Percentiles rank a stretch among this genome's conserved stretches.
These are phyloP conservation scores for Gnathochromis pfefferi DNA, from an alignment of 2,113 vertebrate genomes.

Conservation along the genomic window DNA sequence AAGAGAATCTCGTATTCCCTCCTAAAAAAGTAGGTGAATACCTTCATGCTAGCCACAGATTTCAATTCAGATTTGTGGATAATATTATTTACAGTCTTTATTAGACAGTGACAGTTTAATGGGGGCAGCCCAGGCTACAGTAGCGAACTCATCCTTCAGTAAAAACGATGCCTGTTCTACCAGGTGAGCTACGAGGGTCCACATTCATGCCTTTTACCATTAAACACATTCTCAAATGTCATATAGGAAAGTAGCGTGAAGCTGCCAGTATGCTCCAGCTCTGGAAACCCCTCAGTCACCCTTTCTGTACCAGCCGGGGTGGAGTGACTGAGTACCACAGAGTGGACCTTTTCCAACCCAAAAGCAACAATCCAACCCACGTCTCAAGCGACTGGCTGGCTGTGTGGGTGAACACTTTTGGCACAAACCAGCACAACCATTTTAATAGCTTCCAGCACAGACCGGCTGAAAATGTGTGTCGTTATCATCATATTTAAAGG, in stretches of 20 bases:
- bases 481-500: not conserved
- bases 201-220: not conserved
- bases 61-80: not conserved
- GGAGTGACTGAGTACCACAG: not conserved
- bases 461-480: not conserved
- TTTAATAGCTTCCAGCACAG: not conserved
- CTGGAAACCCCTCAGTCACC: not conserved
- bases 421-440: not conserved
- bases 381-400: not conserved
- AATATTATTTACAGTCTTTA: not conserved
- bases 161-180: not conserved
- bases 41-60: not conserved
- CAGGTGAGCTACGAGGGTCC: fast-evolving
- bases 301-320: not conserved
- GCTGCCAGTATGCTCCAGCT: not conserved
- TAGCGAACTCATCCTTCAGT: not conserved
- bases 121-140: not conserved
- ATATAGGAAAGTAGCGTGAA: not conserved
- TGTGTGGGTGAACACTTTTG: not conserved
- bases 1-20: not conserved
- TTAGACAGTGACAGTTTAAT: not conserved
- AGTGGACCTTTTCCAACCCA: not conserved
- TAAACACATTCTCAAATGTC: not conserved
- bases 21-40: not conserved
- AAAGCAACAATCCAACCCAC: not conserved